Evolutionary conservation across 1,140 invertebrate species (phyloP).

Genomic region (Pseudomyrmex flavicornis): DNA sequence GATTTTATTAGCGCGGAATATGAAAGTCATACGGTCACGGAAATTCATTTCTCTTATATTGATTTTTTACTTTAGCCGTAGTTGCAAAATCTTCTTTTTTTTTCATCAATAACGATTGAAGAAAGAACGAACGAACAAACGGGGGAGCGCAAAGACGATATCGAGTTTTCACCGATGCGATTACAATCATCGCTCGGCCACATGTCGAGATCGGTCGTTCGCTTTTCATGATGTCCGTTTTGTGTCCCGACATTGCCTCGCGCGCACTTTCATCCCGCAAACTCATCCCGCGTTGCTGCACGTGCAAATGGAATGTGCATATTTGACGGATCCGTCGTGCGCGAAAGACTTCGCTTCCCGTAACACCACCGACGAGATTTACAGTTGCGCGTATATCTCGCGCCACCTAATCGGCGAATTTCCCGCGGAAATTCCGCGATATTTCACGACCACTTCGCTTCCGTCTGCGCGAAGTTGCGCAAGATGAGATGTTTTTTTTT

Average conservation of each 20-base stretch:
- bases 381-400: conserved; percentile 20
- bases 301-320: conserved; percentile 46
- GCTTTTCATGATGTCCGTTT: conserved; percentile 33
- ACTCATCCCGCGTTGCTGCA: not conserved
- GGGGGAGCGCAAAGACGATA: conserved; percentile 19
- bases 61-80: not conserved
- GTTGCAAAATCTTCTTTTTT: not conserved
- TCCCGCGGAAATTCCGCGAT: conserved; percentile 41
- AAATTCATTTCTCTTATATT: not conserved
- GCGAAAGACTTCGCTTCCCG: conserved; percentile 17
- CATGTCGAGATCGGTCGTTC: conserved; percentile 23
- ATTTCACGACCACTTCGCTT: conserved; percentile 18
- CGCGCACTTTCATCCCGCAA: conserved; percentile 8
- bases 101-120: conserved; percentile 6
- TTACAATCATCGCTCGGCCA: conserved; percentile 28
- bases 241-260: conserved; percentile 3
- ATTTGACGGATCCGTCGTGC: conserved; percentile 44
- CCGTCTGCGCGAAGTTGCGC: not conserved
- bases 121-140: not conserved
- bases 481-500: not conserved
- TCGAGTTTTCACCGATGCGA: conserved; percentile 42
- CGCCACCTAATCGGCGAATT: conserved; percentile 42
- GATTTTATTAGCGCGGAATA: not conserved
- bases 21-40: not conserved
- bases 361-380: conserved; percentile 19